phyloP scores from a whole-genome alignment of 2,888 invertebrate genomes.

The Drosophila algonquin region DNA sequence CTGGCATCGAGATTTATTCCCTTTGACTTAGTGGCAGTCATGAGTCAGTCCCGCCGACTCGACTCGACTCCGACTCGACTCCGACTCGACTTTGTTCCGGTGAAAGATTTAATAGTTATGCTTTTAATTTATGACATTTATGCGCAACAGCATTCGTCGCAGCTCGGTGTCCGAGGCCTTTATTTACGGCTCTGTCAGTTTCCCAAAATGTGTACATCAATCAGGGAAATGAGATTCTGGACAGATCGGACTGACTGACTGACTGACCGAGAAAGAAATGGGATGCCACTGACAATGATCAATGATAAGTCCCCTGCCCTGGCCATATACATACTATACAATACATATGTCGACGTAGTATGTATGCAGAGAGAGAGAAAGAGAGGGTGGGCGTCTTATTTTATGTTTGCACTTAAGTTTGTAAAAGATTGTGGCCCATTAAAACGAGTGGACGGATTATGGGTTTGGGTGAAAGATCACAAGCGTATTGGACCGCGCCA shows the following conservation, averaged over 20 bases:
- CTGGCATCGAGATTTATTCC: not conserved
- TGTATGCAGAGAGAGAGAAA: constrained; percentile 15
- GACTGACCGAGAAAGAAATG: constrained; percentile 67
- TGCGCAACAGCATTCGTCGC: constrained; percentile 63
- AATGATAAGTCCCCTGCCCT: constrained; percentile 47
- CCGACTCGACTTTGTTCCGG: constrained; percentile 43
- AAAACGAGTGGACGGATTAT: constrained; percentile 52
- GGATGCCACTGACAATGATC: constrained; percentile 72
- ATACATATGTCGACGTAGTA: not conserved
- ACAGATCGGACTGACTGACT: constrained; percentile 27
- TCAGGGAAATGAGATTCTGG: constrained; percentile 72
- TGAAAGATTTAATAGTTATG: constrained; percentile 65
- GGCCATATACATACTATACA: constrained; percentile 29
- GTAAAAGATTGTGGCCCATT: constrained; percentile 57
- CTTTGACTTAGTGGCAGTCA: constrained; percentile 16
- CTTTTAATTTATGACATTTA: constrained; percentile 69
- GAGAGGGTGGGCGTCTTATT: constrained; percentile 48
- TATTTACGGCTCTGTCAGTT: constrained; percentile 69
- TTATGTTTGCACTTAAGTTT: constrained; percentile 45
- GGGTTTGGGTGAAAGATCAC: constrained; percentile 62
- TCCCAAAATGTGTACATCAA: constrained; percentile 70
- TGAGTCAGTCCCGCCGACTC: constrained; percentile 52
- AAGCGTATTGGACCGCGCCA: constrained; percentile 59
- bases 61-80: constrained; percentile 24
- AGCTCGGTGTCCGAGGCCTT: constrained; percentile 27